Evolutionary conservation across 2,888 invertebrate genomes (phyloP), one percentile per base, ranked within the genome.

Genomic region (Zaprionus obscuricornis): DNA sequence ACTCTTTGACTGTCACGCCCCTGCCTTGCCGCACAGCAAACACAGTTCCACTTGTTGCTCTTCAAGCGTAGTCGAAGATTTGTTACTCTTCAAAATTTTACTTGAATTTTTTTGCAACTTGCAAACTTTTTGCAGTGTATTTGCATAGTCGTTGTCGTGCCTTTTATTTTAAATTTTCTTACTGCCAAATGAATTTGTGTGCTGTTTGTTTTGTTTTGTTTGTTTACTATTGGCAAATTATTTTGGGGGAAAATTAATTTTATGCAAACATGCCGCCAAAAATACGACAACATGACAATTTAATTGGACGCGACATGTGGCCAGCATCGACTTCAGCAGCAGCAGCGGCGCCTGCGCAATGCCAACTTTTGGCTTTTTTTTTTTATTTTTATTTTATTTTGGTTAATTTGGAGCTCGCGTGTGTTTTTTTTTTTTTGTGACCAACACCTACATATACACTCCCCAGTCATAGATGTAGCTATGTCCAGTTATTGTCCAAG

Each of bases 191-290:
- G n/a, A n/a, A 49, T 60, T 63, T 60, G 51, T 47, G 36, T 47
- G n/a, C 66, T 59, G 47, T 45, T 52, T 71, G 50, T 78, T 78
- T 60, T 54, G 51, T 14, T 71, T 66, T 63, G 68, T 54, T 71
- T 59, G 66, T 60, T 70, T 75, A 59, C 56, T 58, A 60, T 84
- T 77, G 85, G 85, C 79, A 81, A 84, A 86, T 86, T 86, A 81
- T 81, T 81, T 85, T 40, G 40, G 14, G 85, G 66, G 67, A 66
- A 72, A 86, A 85, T 82, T 85, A 82, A 86, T 82, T 82, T 82
- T 86, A 74, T 85, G 87, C 85, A 85, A 87, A 86, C 66, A 83
- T 82, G 83, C 79, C 73, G 75, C 82, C 83, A 75, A 87, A n/a
- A 75, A 74, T 72, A 82, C 71, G 73, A 77, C 78, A 77, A 86